These are phyloP conservation scores for Temnothorax rugatulus DNA, from an alignment of 2,888 invertebrate genomes.

Conservation along the genomic window DNA sequence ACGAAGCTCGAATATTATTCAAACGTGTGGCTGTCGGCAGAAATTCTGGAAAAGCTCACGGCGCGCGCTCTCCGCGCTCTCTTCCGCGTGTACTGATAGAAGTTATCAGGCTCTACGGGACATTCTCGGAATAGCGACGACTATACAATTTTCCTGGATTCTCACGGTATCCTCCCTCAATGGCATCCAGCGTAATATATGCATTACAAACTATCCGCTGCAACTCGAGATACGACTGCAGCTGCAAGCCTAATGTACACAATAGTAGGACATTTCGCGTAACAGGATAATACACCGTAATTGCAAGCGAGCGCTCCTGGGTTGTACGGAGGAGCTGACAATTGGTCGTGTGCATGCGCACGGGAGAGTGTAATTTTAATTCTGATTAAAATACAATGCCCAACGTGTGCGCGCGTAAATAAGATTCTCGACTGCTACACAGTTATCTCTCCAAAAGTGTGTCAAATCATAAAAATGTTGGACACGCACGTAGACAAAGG, in stretches of 20 bases:
- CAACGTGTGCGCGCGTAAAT: not conserved
- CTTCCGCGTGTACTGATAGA: conserved; percentile 16
- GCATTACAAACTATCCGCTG: conserved; percentile 2
- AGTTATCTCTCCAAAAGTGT: conserved; percentile 13
- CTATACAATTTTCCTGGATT: conserved; percentile 80
- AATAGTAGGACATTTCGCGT: conserved; percentile 45
- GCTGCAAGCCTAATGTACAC: conserved; percentile 28
- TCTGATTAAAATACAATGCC: conserved; percentile 40
- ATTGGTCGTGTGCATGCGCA: not conserved
- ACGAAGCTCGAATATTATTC: not conserved
- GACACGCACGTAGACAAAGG: not conserved
- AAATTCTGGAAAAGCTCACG: conserved; percentile 1
- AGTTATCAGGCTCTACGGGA: conserved; percentile 1
- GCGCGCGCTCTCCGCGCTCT: not conserved
- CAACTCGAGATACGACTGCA: conserved; percentile 28
- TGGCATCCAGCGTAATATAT: conserved; percentile 54
- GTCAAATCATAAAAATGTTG: conserved; percentile 16
- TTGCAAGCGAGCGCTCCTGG: conserved; percentile 14
- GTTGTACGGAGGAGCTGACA: conserved; percentile 21
- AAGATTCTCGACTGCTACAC: not conserved
- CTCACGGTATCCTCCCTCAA: conserved; percentile 74
- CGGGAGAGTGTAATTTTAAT: conserved; percentile 17
- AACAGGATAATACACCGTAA: conserved; percentile 48
- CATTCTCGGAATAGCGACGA: conserved; percentile 48
- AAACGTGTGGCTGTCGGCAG: not conserved